phyloP scores from a whole-genome alignment of 2,888 invertebrate species.

The Selenia dentaria region DNA sequence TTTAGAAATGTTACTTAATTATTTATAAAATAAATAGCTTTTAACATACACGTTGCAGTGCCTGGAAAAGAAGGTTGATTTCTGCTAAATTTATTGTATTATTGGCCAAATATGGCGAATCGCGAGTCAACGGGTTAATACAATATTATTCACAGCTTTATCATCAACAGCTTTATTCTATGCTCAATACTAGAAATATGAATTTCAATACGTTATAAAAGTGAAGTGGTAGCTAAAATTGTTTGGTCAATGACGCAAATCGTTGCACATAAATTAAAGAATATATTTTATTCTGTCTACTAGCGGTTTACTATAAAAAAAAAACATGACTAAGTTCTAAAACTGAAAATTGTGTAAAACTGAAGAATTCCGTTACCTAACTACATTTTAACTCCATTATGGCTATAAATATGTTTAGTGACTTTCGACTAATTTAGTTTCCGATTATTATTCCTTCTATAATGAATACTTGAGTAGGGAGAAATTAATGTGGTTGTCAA shows the following conservation, averaged over 20 bases:
- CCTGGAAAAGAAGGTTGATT: no score
- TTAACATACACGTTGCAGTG: no score
- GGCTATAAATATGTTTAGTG: constrained; percentile 18
- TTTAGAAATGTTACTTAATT: no score
- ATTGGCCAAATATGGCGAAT: no score
- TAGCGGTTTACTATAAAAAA: constrained; percentile 42
- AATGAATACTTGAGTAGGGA: no score
- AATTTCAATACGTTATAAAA: background rate
- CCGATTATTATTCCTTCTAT: constrained; percentile 1
- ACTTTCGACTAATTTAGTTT: constrained; percentile 5
- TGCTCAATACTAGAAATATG: background rate
- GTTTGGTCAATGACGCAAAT: constrained; percentile 54
- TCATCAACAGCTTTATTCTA: no score
- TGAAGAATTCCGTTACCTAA: constrained; percentile 21
- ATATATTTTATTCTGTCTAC: constrained; percentile 47
- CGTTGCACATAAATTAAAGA: constrained; percentile 50
- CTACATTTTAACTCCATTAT: constrained; percentile 13
- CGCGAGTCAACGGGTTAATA: no score
- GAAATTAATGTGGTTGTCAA: no score
- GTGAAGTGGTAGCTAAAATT: constrained; percentile 30
- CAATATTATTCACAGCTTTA: no score
- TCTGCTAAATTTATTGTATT: no score
- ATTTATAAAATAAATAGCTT: no score
- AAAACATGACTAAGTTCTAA: constrained; percentile 38
- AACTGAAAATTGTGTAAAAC: constrained; percentile 22